Evolutionary conservation across 2,797 vertebrate species (phyloP).

Genomic region (Cossypha dichroa): DNA sequence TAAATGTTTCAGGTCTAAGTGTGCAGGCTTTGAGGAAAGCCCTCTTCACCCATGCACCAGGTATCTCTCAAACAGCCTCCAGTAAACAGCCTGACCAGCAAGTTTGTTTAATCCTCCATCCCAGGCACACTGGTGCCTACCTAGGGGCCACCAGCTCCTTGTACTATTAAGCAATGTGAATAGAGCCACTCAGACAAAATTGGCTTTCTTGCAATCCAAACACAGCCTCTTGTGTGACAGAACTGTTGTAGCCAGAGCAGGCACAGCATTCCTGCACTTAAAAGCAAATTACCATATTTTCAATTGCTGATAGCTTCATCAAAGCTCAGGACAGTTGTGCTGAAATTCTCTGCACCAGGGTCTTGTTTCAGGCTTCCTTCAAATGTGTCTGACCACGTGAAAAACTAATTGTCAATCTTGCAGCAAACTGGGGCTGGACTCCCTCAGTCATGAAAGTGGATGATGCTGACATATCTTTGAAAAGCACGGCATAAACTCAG

Average conservation of each 20-base stretch:
- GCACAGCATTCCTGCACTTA: neutral
- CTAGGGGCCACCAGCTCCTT: neutral
- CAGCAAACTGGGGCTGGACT: neutral
- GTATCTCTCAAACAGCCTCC: neutral
- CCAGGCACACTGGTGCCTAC: neutral
- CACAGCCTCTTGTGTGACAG: neutral
- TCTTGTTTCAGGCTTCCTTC: neutral
- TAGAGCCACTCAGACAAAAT: neutral
- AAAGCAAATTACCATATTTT: neutral
- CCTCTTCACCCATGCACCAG: neutral
- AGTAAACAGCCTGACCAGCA: neutral
- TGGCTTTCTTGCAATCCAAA: neutral
- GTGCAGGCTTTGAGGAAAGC: neutral
- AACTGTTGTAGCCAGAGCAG: rapidly evolving
- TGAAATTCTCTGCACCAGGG: neutral
- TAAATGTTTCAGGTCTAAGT: neutral
- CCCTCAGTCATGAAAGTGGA: neutral
- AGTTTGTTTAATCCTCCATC: neutral
- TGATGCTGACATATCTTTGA: rapidly evolving
- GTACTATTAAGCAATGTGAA: neutral
- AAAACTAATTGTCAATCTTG: neutral
- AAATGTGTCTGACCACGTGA: neutral
- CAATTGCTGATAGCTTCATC: neutral
- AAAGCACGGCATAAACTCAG: neutral
- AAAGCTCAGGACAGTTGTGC: neutral